Evolutionary conservation across 2,797 vertebrate genomes (phyloP).

Genomic region (Erithacus rubecula): DNA sequence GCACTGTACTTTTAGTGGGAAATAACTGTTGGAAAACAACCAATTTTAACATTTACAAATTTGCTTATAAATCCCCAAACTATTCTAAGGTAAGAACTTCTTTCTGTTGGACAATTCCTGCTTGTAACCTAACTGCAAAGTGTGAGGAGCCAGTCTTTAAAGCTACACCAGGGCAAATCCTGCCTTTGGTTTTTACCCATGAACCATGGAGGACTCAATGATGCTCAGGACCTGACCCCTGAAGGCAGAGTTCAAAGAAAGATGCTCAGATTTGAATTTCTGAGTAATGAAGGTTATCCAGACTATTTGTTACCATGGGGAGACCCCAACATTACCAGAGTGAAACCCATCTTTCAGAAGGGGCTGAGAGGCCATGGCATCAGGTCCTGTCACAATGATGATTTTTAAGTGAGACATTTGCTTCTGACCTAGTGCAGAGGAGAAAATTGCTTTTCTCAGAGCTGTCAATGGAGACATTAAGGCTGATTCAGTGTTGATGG

Average conservation of each 20-base stretch:
- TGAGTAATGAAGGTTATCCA: not conserved
- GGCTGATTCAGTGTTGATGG: not conserved
- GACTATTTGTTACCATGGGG: not conserved
- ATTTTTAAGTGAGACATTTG: not conserved
- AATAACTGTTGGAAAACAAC: not conserved
- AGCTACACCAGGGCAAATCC: not conserved
- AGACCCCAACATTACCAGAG: not conserved
- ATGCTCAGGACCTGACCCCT: not conserved
- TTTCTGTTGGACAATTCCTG: not conserved
- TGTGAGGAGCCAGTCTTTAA: not conserved
- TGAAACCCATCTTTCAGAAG: not conserved
- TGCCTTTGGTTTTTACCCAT: not conserved
- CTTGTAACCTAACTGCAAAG: not conserved
- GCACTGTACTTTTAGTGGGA: not conserved
- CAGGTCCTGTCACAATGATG: not conserved
- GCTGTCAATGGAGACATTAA: not conserved
- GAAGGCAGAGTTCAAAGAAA: not conserved
- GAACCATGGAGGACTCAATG: not conserved
- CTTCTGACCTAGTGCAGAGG: not conserved
- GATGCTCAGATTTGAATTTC: not conserved
- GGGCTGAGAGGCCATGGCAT: not conserved
- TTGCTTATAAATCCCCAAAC: not conserved
- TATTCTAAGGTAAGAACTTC: not conserved
- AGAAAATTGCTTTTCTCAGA: not conserved
- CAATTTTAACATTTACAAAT: not conserved